Evolutionary conservation across 2,113 vertebrate species (phyloP), one percentile per base, ranked within the genome.

Genomic region (Ardeotis arabs): DNA sequence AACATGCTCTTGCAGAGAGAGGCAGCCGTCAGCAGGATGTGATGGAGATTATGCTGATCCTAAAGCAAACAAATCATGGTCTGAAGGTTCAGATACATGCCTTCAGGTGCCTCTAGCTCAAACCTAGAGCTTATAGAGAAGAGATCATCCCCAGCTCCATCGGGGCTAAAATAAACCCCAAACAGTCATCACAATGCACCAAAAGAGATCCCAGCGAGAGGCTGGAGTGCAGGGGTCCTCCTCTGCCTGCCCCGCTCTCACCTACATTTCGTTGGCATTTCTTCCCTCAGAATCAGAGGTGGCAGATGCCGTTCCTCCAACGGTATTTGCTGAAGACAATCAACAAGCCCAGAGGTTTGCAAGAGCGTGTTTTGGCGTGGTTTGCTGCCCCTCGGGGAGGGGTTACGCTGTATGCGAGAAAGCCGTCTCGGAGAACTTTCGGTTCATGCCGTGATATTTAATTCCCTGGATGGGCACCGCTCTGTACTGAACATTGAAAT

Each of bases 401-500:
- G 14, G 8, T 4, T 27, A 3, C 1, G 7, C 7, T 12, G 35
- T 0, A 2, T 63, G 13, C 0, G 7, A 14, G 66, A 10, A 33
- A 7, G 12, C 62, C 9, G 37, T 27, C 47, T 56, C 7, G 0
- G 67, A 10, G 21, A 19, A 25, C 5, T 31, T 3, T 28, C 23
- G 18, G 24, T 74, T 33, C 7, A 1, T 5, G 13, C 33, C 4
- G 2, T 7, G 2, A 13, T 2, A 6, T 29, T 33, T 12, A 4
- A 14, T 45, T 66, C 75, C 68, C 20, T 3, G 23, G 0, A 11
- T 3, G 33, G 53, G 53, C 41, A 17, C 15, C 2, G 10, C 25
- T 0, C 5, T 3, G 22, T 12, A 58, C 33, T 25, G 15, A 2
- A 0, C 20, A 2, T 1, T 2, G 45, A 12, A 9, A 19, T 19